phyloP scores from a whole-genome alignment of 2,113 vertebrate genomes.

The Rhinoderma darwinii region DNA sequence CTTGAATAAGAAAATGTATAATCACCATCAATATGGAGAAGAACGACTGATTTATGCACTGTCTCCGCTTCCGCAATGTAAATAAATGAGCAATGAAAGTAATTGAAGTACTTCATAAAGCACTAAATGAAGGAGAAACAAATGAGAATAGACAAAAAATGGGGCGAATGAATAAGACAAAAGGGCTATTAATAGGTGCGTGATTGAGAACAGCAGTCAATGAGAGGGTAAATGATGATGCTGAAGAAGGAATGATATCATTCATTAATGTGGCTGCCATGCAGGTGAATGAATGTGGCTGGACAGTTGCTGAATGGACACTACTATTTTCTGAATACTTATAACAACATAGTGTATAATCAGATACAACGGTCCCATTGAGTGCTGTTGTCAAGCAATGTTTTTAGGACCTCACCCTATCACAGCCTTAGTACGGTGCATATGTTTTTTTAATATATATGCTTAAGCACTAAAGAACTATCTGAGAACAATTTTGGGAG shows the following conservation, averaged over 20 bases:
- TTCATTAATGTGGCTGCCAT: background rate
- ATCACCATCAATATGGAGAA: constrained; percentile 32
- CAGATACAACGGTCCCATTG: too few relatives aligned
- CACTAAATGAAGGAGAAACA: constrained; percentile 20
- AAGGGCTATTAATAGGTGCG: background rate
- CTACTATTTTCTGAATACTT: too few relatives aligned
- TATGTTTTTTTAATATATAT: too few relatives aligned
- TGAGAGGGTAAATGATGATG: background rate
- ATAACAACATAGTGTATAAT: too few relatives aligned
- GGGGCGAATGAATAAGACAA: background rate
- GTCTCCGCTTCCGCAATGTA: constrained; percentile 27
- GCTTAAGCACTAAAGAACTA: too few relatives aligned
- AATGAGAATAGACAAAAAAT: background rate
- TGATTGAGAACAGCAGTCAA: background rate
- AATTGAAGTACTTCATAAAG: constrained; percentile 40
- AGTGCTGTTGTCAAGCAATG: too few relatives aligned
- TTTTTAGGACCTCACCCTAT: too few relatives aligned
- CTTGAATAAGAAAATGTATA: constrained; percentile 37
- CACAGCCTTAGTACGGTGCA: too few relatives aligned
- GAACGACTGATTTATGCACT: constrained; percentile 34
- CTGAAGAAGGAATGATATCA: background rate
- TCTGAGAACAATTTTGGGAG: too few relatives aligned
- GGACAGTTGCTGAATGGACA: background rate
- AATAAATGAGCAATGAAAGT: constrained; percentile 34
- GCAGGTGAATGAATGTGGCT: background rate